Evolutionary conservation across 2,797 vertebrate species (phyloP).

Genomic region (Sarcoramphus papa): DNA sequence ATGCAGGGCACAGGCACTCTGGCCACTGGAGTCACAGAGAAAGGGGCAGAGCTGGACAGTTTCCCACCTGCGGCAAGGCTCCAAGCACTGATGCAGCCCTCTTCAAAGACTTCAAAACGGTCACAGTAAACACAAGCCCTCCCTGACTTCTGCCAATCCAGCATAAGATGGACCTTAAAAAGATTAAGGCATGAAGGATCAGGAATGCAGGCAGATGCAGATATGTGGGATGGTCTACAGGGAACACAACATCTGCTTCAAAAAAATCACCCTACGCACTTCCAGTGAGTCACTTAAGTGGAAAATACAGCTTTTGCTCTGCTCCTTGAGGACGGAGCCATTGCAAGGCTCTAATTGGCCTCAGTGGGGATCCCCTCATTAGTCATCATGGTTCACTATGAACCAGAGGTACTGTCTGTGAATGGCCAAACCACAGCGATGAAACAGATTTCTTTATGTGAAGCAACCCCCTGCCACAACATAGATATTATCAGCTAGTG

Average conservation of each 20-base stretch:
- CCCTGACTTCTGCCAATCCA: background rate
- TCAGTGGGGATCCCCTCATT: background rate
- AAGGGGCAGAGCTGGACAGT: background rate
- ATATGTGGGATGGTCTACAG: background rate
- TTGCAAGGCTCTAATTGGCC: background rate
- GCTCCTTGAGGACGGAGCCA: background rate
- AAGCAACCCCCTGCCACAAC: background rate
- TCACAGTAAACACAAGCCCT: background rate
- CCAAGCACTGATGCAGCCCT: background rate
- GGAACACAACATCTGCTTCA: background rate
- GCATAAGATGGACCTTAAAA: background rate
- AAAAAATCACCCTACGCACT: background rate
- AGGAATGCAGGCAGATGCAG: background rate
- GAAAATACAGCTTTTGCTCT: background rate
- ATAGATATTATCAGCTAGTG: background rate
- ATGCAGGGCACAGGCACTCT: background rate
- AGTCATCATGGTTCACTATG: background rate
- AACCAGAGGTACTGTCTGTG: background rate
- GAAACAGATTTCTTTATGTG: background rate
- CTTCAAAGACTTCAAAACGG: background rate
- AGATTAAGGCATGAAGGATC: background rate
- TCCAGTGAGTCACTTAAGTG: background rate
- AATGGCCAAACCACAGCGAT: background rate
- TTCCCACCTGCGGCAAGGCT: background rate
- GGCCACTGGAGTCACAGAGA: background rate